Evolutionary conservation across 1,140 invertebrate species (phyloP).

Genomic region (Drosophila navojoa): DNA sequence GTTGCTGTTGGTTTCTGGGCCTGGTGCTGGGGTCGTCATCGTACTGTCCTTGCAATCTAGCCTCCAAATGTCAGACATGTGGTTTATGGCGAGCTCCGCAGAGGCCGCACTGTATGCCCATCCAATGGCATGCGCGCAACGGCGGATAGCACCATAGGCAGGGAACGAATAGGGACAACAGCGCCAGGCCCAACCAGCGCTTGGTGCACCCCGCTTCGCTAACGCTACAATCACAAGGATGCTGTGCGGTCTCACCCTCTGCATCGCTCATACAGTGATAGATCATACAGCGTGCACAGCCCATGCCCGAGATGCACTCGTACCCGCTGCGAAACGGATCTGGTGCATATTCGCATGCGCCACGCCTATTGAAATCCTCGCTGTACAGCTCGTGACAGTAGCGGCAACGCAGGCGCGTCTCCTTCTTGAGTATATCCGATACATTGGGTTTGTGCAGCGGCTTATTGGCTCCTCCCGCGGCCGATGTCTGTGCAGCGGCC

Average conservation of each 20-base stretch:
- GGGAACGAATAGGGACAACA: slow-evolving; percentile 94
- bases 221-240: slow-evolving; percentile 90
- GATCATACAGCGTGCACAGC: slow-evolving; percentile 93
- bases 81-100: slow-evolving; percentile 94
- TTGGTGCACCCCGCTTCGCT: slow-evolving; percentile 86
- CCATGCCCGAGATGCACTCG: slow-evolving; percentile 92
- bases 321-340: slow-evolving; percentile 92
- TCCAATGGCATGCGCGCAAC: slow-evolving; percentile 92
- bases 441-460: slow-evolving; percentile 72
- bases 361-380: slow-evolving; percentile 91
- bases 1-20: slow-evolving; percentile 64
- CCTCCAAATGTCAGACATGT: slow-evolving; percentile 84
- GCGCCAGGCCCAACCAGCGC: slow-evolving; percentile 92
- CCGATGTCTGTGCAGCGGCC: slow-evolving; percentile 66
- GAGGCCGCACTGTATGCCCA: slow-evolving; percentile 90
- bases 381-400: slow-evolving; percentile 90
- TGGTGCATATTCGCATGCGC: slow-evolving; percentile 94
- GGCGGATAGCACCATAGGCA: slow-evolving; percentile 97
- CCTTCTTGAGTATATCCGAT: slow-evolving; percentile 72
- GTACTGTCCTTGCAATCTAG: slow-evolving; percentile 82
- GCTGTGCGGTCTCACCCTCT: slow-evolving; percentile 91
- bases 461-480: slow-evolving; percentile 34
- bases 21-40: slow-evolving; percentile 72
- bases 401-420: slow-evolving; percentile 76
- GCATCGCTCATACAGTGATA: slow-evolving; percentile 96